Evolutionary conservation across 2,888 invertebrate species (phyloP), one percentile per base, ranked within the genome.

Genomic region (Palloptera scutellata): DNA sequence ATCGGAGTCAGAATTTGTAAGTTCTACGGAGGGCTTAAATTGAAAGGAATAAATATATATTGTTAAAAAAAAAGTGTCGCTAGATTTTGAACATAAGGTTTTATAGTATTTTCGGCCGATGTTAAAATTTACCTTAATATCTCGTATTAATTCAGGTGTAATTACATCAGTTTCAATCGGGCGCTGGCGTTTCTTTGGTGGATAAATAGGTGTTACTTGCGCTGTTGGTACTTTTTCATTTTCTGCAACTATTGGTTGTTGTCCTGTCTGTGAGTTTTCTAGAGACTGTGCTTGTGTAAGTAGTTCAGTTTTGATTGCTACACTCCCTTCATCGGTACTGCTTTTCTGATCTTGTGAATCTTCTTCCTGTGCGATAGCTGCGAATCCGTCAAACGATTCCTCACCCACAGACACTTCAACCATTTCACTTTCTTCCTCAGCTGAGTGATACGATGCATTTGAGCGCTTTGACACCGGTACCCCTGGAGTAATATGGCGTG

Each of bases 401-500:
- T 76, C 76, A 43, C 74, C 74, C 17, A 75, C 54, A 0, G 71
- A 69, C 12, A 73, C 72, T 41, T 76, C 75, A 10, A 74, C 63
- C 53, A 70, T 66, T 57, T 76, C 76, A 13, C 74, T 73, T 41
- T 74, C 73, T n/a, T 76, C 76, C 40, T 72, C 40, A 40, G 69
- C 45, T 12, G 73, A 71, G n/a, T 69, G 71, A 20, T 68, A 69
- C 15, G 55, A 67, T 30, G 71, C 64, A 45, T 69, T 72, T 5
- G 73, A 70, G 20, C 75, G 72, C 1, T 75, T 71, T 2, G 75
- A 68, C 12, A 76, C 75, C 13, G 76, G 77, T 17, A 77, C 72
- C 13, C 77, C 78, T 9, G 77, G 79, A 8, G 77, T 71, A 1
- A 79, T 76, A 68, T 79, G 78, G n/a, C 75, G 70, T 1, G 77